Percentiles rank a stretch among this genome's conserved stretches.
Conservation (phyloP, 2,113 vertebrate species). For the Carlito syrichta region DNA sequence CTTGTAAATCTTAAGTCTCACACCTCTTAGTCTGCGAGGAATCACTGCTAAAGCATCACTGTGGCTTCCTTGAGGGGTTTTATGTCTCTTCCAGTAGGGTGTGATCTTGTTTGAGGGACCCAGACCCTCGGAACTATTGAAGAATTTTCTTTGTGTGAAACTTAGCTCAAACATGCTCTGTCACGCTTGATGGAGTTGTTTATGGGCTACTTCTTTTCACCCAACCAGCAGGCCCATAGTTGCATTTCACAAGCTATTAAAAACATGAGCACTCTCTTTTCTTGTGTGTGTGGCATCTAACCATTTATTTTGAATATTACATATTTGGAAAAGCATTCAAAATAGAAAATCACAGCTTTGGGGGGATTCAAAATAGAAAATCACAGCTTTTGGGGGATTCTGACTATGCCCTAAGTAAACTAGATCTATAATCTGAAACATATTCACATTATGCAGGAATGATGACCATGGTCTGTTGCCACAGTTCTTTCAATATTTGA, state of each 20-base stretch:
- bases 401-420: slow-evolving; percentile 52
- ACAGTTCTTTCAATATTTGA: slow-evolving; percentile 50
- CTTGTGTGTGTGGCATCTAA: slow-evolving; percentile 67
- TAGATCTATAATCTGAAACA: slow-evolving; percentile 67
- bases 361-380: slow-evolving; percentile 68
- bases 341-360: slow-evolving; percentile 67
- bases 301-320: slow-evolving; percentile 73
- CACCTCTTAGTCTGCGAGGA: background rate
- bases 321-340: slow-evolving; percentile 71
- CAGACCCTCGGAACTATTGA: background rate
- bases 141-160: slow-evolving; percentile 56
- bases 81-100: background rate
- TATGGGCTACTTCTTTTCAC: slow-evolving; percentile 67
- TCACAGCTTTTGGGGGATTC: slow-evolving; percentile 62
- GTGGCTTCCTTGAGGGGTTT: background rate
- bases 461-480: slow-evolving; percentile 38
- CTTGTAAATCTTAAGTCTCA: background rate
- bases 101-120: background rate
- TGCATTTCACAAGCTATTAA: slow-evolving; percentile 71
- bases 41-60: background rate
- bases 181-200: slow-evolving; percentile 58
- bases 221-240: slow-evolving; percentile 50
- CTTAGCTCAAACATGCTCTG: slow-evolving; percentile 31
- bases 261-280: slow-evolving; percentile 49
- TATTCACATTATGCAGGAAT: slow-evolving; percentile 72